These are phyloP conservation scores for Peromyscus maniculatus DNA, from an alignment of 2,113 vertebrate genomes.

Conservation along the genomic window DNA sequence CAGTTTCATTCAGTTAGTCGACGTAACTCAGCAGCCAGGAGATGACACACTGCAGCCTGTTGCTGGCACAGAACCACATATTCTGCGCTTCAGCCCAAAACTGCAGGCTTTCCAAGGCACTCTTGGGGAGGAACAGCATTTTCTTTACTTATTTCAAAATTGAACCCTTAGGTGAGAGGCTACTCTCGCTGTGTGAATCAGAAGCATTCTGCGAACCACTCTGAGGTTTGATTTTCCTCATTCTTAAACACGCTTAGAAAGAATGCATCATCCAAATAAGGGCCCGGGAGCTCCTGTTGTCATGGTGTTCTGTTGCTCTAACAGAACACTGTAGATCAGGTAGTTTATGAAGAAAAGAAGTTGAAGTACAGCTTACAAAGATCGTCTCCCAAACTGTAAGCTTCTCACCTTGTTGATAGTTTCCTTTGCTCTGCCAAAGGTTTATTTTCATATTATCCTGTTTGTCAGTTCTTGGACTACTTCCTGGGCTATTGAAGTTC, in stretches of 20 bases:
- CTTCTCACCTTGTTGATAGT: too few species aligned
- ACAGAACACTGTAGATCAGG: background rate
- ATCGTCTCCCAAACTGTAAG: background rate
- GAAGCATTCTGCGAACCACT: background rate
- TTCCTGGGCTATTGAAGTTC: background rate
- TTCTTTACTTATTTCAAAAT: slow-evolving; percentile 57
- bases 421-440: background rate
- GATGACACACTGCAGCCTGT: background rate
- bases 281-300: background rate
- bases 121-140: background rate
- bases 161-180: background rate
- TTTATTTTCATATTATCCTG: too few species aligned
- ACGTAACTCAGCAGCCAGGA: background rate
- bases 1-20: background rate
- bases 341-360: background rate
- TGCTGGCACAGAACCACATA: background rate
- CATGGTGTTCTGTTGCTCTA: background rate
- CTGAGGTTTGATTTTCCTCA: slow-evolving; percentile 11
- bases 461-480: background rate
- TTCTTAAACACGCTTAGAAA: background rate
- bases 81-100: background rate
- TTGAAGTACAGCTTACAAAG: background rate
- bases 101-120: slow-evolving; percentile 17
- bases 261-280: background rate
- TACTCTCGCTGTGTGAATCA: background rate